A percentile compares a stretch with the other conserved stretches of the same genome.
These are phyloP conservation scores for Todus mexicanus DNA, from an alignment of 2,797 vertebrate genomes.

Conservation along the genomic window DNA sequence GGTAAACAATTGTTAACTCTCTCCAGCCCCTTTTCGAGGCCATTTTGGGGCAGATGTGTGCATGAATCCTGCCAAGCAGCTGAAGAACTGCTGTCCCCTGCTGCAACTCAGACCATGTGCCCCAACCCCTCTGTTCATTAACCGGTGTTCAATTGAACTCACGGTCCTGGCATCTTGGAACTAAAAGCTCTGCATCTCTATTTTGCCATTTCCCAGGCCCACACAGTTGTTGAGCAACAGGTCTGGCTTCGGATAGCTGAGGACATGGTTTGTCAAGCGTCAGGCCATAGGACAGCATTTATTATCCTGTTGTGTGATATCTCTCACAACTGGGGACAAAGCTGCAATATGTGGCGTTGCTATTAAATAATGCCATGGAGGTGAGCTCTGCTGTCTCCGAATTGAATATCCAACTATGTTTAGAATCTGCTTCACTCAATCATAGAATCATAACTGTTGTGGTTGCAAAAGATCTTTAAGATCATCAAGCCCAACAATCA, in stretches of 20 bases:
- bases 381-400: background rate
- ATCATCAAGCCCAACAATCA: too few species aligned
- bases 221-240: background rate
- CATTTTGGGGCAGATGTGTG: rapidly evolving
- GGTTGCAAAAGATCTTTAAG: too few species aligned
- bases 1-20: conserved; percentile 51
- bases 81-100: background rate
- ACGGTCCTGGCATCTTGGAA: background rate
- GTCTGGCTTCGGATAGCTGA: background rate
- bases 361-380: background rate
- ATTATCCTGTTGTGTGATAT: background rate
- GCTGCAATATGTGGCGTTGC: background rate
- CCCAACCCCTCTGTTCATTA: background rate
- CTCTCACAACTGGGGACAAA: background rate
- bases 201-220: background rate
- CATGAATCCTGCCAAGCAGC: background rate
- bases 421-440: background rate
- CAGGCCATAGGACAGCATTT: background rate
- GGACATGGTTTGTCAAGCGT: background rate
- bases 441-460: too few species aligned
- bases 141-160: background rate
- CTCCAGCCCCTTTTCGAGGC: background rate
- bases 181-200: background rate
- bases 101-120: background rate
- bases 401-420: background rate